Conservation (phyloP, 2,888 invertebrate genomes). For the Parelbella ahira region DNA sequence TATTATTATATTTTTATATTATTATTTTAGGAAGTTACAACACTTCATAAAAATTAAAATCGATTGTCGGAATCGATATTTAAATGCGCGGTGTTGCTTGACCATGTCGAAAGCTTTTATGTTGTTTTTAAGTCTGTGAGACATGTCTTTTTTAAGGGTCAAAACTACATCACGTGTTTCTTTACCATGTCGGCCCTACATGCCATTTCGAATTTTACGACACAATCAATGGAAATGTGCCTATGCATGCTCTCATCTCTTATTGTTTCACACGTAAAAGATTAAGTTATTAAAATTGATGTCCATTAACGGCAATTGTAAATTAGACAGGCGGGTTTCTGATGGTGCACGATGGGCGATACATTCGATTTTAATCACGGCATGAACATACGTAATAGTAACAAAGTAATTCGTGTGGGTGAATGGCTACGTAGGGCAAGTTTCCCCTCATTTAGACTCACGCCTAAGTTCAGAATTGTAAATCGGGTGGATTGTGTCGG, state of each 20-base stretch:
- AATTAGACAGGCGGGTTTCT: constrained; percentile 34
- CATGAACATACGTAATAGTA: constrained; percentile 46
- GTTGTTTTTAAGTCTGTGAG: neutral
- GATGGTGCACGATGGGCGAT: constrained; percentile 26
- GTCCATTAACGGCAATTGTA: constrained; percentile 33
- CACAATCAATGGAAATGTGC: constrained; percentile 30
- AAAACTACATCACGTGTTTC: constrained; percentile 7
- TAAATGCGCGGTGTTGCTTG: constrained; percentile 11
- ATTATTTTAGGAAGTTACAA: constrained; percentile 1
- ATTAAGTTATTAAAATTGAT: constrained; percentile 37
- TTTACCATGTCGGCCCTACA: constrained; percentile 11
- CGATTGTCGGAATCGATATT: constrained; percentile 15
- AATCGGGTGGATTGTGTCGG: constrained; percentile 42
- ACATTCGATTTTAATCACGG: constrained; percentile 32
- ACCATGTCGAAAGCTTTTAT: constrained; percentile 23
- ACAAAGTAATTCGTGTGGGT: constrained; percentile 42
- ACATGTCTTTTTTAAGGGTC: constrained; percentile 18
- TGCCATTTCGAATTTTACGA: constrained; percentile 32
- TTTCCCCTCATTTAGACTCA: constrained; percentile 65
- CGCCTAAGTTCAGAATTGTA: constrained; percentile 57
- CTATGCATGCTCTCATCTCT: constrained; percentile 14
- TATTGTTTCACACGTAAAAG: constrained; percentile 35
- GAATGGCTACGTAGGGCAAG: constrained; percentile 43
- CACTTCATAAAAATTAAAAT: constrained; percentile 23
- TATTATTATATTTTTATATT: constrained; percentile 7